Percentiles rank a stretch among this genome's conserved stretches.
phyloP scores from a whole-genome alignment of 2,888 invertebrate species.

The Lasioglossum malachurum region DNA sequence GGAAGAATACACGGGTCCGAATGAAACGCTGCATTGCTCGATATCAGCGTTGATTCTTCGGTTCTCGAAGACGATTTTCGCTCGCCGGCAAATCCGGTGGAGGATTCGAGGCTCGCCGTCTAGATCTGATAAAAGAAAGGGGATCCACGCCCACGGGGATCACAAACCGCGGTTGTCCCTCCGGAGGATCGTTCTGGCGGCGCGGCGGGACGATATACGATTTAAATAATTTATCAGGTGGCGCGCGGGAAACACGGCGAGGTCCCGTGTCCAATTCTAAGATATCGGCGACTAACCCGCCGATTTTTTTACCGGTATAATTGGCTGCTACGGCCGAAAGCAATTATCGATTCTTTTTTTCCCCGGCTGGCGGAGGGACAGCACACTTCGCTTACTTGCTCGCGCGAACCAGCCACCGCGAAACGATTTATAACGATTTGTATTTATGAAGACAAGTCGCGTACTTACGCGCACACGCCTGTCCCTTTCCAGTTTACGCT shows the following conservation, averaged over 20 bases:
- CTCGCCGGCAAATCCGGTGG: neutral
- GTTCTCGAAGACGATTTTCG: neutral
- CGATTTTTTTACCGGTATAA: constrained; percentile 36
- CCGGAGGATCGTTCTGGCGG: neutral
- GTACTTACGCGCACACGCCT: neutral
- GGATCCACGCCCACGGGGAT: neutral
- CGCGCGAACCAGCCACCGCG: neutral
- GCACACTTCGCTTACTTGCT: neutral
- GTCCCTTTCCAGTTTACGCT: constrained; percentile 34
- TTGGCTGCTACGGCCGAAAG: constrained; percentile 29
- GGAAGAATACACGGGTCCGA: neutral
- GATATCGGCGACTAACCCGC: constrained; percentile 33
- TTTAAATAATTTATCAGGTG: constrained; percentile 32
- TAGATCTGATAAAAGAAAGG: constrained; percentile 1
- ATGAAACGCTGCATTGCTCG: neutral
- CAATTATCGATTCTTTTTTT: constrained; percentile 36
- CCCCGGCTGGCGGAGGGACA: neutral
- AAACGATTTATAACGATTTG: constrained; percentile 39
- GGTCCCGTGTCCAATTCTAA: constrained; percentile 24
- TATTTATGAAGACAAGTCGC: constrained; percentile 35
- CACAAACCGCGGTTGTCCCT: neutral
- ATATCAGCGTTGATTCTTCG: neutral
- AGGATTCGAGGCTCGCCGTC: neutral
- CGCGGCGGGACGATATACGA: constrained; percentile 20
- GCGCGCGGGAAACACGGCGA: neutral